These are phyloP conservation scores for Lucilia cuprina DNA, from an alignment of 1,140 invertebrate species.

Conservation along the genomic window DNA sequence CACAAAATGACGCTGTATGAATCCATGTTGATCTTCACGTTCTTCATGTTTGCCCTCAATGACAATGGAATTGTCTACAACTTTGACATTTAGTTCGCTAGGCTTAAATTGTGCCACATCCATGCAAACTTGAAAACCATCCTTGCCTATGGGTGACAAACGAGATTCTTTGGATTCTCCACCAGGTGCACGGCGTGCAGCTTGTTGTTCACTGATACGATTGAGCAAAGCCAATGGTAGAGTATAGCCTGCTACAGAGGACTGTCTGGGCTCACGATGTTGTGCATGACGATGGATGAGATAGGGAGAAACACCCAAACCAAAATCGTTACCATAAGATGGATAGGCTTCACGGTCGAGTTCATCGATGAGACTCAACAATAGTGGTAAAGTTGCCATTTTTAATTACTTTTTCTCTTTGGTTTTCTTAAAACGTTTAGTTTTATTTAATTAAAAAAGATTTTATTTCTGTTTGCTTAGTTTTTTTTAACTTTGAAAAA, in stretches of 20 bases:
- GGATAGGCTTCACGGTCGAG: constrained; percentile 33
- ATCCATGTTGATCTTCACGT: constrained; percentile 68
- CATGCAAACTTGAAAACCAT: constrained; percentile 66
- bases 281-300: constrained; percentile 25
- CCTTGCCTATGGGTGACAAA: constrained; percentile 37
- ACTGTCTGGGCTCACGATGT: constrained; percentile 17
- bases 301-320: constrained; percentile 36
- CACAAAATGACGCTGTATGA: constrained; percentile 71
- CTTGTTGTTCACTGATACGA: constrained; percentile 39
- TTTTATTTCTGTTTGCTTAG: too few relatives aligned
- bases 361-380: constrained; percentile 37
- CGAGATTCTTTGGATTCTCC: constrained; percentile 49
- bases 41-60: constrained; percentile 75
- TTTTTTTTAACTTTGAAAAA: too few relatives aligned
- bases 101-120: constrained; percentile 74
- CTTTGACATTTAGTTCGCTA: constrained; percentile 77
- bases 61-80: constrained; percentile 70
- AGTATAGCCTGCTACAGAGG: background rate
- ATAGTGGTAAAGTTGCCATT: constrained; percentile 36
- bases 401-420: too few relatives aligned
- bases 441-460: too few relatives aligned
- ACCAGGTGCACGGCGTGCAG: background rate
- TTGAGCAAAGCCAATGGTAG: constrained; percentile 26
- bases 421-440: background rate
- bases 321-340: constrained; percentile 37